A percentile compares a stretch with the other conserved stretches of the same genome.
Conservation (phyloP, 2,888 invertebrate species). For the Amphiduros pacificus region DNA sequence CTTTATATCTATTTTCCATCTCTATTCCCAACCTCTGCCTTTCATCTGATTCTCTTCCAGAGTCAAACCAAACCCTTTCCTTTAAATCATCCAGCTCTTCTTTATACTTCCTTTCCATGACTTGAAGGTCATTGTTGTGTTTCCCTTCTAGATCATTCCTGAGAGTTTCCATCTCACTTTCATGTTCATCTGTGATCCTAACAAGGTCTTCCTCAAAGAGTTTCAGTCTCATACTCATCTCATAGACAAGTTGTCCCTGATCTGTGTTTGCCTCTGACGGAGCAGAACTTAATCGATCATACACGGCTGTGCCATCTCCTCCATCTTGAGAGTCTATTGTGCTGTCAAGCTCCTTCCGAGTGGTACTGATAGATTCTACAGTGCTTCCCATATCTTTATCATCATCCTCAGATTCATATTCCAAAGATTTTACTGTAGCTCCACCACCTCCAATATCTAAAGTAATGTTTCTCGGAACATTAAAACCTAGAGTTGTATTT, state of each 20-base stretch:
- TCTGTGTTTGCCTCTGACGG: not conserved
- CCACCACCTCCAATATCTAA: no score
- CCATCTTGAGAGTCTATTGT: not conserved
- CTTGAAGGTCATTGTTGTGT: not conserved
- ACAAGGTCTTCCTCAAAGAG: not conserved
- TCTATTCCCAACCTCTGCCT: no score
- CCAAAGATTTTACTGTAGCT: no score
- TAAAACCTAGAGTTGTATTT: no score
- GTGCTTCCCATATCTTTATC: no score
- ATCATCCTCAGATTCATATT: no score
- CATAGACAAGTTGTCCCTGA: not conserved
- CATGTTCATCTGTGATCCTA: not conserved
- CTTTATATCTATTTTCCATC: not conserved
- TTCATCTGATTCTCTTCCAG: no score
- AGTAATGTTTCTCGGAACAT: no score
- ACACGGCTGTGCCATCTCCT: not conserved
- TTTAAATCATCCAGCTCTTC: no score
- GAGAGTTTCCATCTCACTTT: not conserved
- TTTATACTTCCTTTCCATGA: not conserved
- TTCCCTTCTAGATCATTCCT: not conserved
- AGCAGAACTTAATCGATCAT: not conserved
- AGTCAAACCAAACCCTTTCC: no score
- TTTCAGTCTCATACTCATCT: not conserved
- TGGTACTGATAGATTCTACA: no score
- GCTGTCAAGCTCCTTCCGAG: constrained; percentile 1